phyloP scores from a whole-genome alignment of 2,888 invertebrate genomes.

The Limnephilus marmoratus region DNA sequence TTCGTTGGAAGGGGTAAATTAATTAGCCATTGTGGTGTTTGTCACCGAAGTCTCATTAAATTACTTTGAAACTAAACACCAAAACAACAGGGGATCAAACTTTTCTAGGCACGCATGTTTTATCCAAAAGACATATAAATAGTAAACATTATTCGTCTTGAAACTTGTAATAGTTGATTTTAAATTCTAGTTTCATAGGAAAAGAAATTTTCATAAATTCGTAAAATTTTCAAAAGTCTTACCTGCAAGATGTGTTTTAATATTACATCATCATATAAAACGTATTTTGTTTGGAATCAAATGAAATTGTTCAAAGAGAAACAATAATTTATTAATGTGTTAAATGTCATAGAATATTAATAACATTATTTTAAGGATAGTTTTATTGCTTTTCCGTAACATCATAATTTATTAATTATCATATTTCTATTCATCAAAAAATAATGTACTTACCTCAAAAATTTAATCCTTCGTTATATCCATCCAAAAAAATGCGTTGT shows the following conservation, averaged over 20 bases:
- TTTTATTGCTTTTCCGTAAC: neutral
- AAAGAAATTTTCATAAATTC: too few relatives aligned
- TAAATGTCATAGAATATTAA: neutral
- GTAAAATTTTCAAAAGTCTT: too few relatives aligned
- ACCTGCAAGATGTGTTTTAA: too few relatives aligned
- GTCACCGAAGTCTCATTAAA: neutral
- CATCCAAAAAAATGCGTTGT: slow-evolving; percentile 17
- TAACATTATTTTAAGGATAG: neutral
- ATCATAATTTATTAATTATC: neutral
- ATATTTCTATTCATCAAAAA: neutral
- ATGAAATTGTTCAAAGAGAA: too few relatives aligned
- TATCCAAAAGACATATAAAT: too few relatives aligned
- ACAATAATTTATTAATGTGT: neutral
- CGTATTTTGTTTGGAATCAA: too few relatives aligned
- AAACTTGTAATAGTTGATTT: too few relatives aligned
- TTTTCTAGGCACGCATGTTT: too few relatives aligned
- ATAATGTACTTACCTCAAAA: neutral
- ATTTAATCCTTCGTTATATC: neutral
- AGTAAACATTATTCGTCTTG: too few relatives aligned
- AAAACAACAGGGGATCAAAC: too few relatives aligned
- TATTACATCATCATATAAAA: too few relatives aligned
- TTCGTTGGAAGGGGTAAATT: neutral
- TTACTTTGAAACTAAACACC: neutral
- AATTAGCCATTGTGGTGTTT: neutral
- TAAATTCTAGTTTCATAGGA: too few relatives aligned